Percentiles rank a stretch among this genome's conserved stretches.
Evolutionary conservation across 2,797 vertebrate species (phyloP).

Genomic region (Phrynocephalus vlangalii): DNA sequence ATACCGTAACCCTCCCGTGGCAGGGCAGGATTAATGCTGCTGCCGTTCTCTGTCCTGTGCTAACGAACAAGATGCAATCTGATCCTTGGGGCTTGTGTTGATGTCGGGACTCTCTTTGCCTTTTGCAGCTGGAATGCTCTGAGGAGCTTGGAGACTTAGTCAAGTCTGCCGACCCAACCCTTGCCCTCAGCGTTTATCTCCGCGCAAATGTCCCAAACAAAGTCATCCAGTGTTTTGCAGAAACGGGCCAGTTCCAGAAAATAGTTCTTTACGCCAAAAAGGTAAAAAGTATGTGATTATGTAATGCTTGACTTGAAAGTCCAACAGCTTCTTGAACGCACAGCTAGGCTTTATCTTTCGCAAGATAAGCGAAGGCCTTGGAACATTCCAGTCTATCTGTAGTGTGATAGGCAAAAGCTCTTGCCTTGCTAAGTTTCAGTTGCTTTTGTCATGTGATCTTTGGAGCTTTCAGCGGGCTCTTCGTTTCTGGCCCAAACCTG

Average conservation of each 20-base stretch:
- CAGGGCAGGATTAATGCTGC: not conserved
- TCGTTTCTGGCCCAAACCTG: not conserved
- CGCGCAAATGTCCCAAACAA: conserved; percentile 92
- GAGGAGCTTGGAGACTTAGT: conserved; percentile 94
- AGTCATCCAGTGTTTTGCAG: conserved; percentile 96
- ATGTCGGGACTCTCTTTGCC: conserved; percentile 28
- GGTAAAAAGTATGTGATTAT: conserved; percentile 74
- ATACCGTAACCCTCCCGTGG: not conserved
- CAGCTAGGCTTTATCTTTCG: conserved; percentile 17
- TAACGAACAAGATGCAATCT: not conserved
- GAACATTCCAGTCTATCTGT: conserved; percentile 23
- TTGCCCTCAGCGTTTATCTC: conserved; percentile 93
- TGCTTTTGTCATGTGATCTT: not conserved
- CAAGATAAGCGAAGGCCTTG: conserved; percentile 40
- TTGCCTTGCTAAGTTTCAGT: not conserved
- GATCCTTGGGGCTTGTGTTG: not conserved
- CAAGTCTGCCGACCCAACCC: conserved; percentile 87
- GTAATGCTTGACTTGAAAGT: conserved; percentile 19
- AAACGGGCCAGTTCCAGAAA: conserved; percentile 95
- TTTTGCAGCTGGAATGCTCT: conserved; percentile 89
- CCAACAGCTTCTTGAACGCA: not conserved
- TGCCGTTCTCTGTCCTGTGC: not conserved
- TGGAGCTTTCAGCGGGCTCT: not conserved
- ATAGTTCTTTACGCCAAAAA: conserved; percentile 95
- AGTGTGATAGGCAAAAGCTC: conserved; percentile 14